A percentile compares a stretch with the other conserved stretches of the same genome.
Evolutionary conservation across 2,797 vertebrate species (phyloP).

Genomic region (Tapera naevia): DNA sequence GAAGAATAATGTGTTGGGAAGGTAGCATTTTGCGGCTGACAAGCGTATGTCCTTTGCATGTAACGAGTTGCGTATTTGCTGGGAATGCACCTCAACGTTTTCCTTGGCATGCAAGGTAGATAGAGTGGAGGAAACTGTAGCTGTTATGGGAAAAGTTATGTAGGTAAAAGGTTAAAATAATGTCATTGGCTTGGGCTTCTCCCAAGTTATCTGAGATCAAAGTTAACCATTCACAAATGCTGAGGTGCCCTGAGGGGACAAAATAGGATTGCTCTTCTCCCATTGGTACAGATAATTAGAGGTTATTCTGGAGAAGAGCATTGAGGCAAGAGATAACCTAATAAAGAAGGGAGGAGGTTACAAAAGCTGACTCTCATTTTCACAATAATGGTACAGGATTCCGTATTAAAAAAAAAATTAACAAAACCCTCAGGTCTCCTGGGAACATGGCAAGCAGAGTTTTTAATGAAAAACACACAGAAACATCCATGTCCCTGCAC

Average conservation of each 20-base stretch:
- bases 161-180: constrained; percentile 73
- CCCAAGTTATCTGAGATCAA: constrained; percentile 60
- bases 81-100: background rate
- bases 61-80: background rate
- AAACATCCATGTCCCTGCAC: background rate
- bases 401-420: background rate
- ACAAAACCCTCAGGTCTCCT: background rate
- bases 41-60: background rate
- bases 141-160: constrained; percentile 17
- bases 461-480: background rate
- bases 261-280: constrained; percentile 22
- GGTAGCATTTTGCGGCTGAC: background rate
- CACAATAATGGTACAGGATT: background rate
- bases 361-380: constrained; percentile 17
- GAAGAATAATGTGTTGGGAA: background rate
- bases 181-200: constrained; percentile 38
- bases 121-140: background rate
- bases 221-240: constrained; percentile 67
- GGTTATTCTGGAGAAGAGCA: background rate
- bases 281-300: constrained; percentile 25
- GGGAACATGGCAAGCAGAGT: background rate
- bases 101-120: rapidly evolving
- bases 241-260: constrained; percentile 7
- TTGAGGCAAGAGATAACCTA: background rate
- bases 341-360: background rate